A percentile compares a stretch with the other conserved stretches of the same genome.
Conservation (phyloP, 2,113 vertebrate genomes). For the Hypanus sabinus region DNA sequence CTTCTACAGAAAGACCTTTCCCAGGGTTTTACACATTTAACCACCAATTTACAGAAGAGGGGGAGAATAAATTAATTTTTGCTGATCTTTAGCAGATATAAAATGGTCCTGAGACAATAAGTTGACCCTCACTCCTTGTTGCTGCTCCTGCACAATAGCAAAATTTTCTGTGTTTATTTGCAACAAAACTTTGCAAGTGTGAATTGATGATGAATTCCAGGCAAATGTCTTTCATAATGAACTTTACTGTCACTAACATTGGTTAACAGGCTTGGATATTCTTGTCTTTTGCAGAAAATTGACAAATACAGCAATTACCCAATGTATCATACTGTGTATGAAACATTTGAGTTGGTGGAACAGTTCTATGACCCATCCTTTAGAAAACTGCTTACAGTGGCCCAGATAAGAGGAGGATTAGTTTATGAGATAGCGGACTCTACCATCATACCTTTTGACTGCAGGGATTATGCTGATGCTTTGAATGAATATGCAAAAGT, state of each 20-base stretch:
- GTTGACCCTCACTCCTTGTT: neutral
- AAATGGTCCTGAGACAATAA: neutral
- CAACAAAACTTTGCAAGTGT: neutral
- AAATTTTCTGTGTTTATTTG: neutral
- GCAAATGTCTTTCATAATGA: neutral
- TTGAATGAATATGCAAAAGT: constrained; percentile 64
- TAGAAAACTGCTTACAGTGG: constrained; percentile 68
- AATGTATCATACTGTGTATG: constrained; percentile 85
- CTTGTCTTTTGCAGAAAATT: constrained; percentile 63
- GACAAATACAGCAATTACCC: constrained; percentile 87
- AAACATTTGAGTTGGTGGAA: constrained; percentile 87
- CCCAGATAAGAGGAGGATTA: constrained; percentile 73
- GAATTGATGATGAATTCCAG: neutral
- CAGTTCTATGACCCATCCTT: constrained; percentile 83
- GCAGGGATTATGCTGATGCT: constrained; percentile 70
- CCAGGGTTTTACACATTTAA: no score
- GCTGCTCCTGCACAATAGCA: neutral
- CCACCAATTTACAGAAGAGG: neutral
- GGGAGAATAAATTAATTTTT: neutral
- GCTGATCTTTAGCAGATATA: neutral
- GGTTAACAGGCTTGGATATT: neutral
- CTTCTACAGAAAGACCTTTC: no score
- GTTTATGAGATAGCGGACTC: constrained; percentile 77
- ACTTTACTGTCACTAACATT: neutral
- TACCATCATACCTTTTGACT: constrained; percentile 72